Conservation (phyloP, 2,797 vertebrate genomes). For the Malacoctenus gilli region DNA sequence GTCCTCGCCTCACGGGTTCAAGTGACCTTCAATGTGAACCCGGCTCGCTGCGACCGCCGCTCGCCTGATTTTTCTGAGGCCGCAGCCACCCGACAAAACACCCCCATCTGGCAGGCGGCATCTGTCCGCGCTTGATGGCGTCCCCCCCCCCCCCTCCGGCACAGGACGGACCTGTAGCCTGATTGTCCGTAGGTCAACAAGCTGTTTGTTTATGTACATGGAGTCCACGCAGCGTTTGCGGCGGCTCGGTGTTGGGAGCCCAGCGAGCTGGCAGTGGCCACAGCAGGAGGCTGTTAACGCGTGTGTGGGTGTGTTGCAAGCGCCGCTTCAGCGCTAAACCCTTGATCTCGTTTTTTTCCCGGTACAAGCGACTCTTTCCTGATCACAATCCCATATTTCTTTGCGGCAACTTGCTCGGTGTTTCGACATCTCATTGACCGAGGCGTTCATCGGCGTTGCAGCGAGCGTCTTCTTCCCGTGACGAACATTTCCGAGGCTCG, state of each 20-base stretch:
- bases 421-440: too few species aligned
- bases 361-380: too few species aligned
- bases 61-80: slow-evolving; percentile 1
- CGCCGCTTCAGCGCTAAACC: too few species aligned
- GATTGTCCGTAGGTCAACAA: slow-evolving; percentile 31
- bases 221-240: slow-evolving; percentile 13
- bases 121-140: slow-evolving; percentile 24
- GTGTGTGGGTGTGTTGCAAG: background rate
- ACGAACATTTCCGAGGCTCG: background rate
- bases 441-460: too few species aligned
- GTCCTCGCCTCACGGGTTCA: too few species aligned
- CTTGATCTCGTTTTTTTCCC: too few species aligned
- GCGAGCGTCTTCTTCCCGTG: too few species aligned
- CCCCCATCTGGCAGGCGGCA: slow-evolving; percentile 32
- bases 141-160: background rate
- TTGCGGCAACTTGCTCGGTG: too few species aligned
- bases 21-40: too few species aligned
- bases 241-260: slow-evolving; percentile 11
- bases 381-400: too few species aligned
- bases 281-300: background rate
- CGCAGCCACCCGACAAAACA: slow-evolving; percentile 6
- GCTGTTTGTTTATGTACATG: slow-evolving; percentile 37
- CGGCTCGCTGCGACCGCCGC: background rate
- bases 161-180: background rate
- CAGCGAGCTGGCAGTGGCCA: too few species aligned